A percentile compares a stretch with the other conserved stretches of the same genome.
Evolutionary conservation across 1,140 invertebrate species (phyloP).

Genomic region (Drosophila paulistorum): DNA sequence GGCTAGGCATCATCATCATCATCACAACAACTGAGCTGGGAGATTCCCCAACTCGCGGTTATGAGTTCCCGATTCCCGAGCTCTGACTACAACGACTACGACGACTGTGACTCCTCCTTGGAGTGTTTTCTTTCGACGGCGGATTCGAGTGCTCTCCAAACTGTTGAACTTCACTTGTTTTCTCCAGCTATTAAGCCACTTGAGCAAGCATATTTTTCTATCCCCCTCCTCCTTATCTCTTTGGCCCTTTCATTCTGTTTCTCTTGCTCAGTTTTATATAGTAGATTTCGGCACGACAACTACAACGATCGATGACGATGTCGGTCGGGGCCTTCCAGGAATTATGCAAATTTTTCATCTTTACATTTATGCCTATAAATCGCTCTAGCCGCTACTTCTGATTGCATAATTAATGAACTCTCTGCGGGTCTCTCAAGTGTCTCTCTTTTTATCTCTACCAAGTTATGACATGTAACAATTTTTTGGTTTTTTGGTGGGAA

Average conservation of each 20-base stretch:
- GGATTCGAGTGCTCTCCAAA: conserved; percentile 77
- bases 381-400: conserved; percentile 79
- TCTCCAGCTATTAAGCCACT: conserved; percentile 81
- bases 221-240: not conserved
- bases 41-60: conserved; percentile 1
- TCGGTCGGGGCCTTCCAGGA: conserved; percentile 58
- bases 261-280: conserved; percentile 19
- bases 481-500: conserved; percentile 53
- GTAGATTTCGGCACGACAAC: conserved; percentile 6
- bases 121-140: conserved; percentile 73
- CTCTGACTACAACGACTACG: not conserved
- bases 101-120: conserved; percentile 40
- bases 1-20: conserved; percentile 42
- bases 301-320: conserved; percentile 24
- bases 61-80: conserved; percentile 6
- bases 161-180: conserved; percentile 81
- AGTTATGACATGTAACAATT: conserved; percentile 57
- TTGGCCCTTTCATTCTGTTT: not conserved
- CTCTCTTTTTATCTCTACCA: not conserved
- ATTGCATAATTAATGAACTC: conserved; percentile 79
- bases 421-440: conserved; percentile 17
- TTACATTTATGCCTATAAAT: conserved; percentile 80
- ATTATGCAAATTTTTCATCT: conserved; percentile 78
- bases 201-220: conserved; percentile 41
- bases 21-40: conserved; percentile 18